Evolutionary conservation across 2,113 vertebrate genomes (phyloP).

Genomic region (Aptenodytes forsteri): DNA sequence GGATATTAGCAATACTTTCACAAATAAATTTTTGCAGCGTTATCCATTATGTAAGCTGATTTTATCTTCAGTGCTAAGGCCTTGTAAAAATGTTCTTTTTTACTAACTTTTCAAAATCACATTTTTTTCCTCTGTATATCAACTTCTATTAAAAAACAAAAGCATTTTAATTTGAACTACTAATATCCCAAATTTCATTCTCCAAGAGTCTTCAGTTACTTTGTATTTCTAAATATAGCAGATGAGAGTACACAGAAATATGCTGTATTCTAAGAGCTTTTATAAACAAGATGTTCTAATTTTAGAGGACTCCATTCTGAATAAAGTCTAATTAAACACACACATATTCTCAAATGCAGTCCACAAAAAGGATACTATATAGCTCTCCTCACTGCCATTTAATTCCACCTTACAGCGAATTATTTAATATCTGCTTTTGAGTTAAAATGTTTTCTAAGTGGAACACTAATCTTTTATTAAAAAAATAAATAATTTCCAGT

Average conservation of each 20-base stretch:
- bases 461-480: background rate
- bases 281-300: conserved; percentile 59
- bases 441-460: background rate
- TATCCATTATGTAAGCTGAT: background rate
- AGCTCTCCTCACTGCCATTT: background rate
- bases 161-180: background rate
- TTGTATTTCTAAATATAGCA: conserved; percentile 34
- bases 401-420: background rate
- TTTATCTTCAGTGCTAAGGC: background rate
- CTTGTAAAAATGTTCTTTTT: background rate
- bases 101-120: background rate
- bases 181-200: background rate
- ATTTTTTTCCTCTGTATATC: background rate
- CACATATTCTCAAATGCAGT: background rate
- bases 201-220: background rate
- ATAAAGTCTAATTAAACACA: conserved; percentile 50
- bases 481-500: background rate
- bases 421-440: background rate
- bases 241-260: conserved; percentile 17
- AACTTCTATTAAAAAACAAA: background rate
- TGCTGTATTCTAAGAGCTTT: conserved; percentile 39
- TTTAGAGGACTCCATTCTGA: conserved; percentile 43
- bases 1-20: background rate
- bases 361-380: background rate
- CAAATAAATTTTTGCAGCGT: background rate